These are phyloP conservation scores for Drosophila orena DNA, from an alignment of 1,140 invertebrate species.

Conservation along the genomic window DNA sequence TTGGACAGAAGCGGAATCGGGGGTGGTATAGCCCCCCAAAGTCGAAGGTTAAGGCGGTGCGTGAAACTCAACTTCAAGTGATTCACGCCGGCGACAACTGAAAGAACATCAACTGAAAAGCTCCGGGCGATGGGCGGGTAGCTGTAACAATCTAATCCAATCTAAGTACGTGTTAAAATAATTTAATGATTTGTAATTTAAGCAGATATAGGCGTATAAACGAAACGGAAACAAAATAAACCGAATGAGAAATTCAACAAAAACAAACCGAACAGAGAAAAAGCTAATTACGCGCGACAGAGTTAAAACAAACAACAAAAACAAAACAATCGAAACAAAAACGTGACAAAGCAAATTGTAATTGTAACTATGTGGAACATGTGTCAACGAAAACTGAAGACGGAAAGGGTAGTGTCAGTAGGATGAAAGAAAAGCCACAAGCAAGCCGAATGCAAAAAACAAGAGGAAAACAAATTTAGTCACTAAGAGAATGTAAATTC, in stretches of 20 bases:
- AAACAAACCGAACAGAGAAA: slow-evolving; percentile 40
- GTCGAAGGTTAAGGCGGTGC: slow-evolving; percentile 58
- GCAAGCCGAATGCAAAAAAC: slow-evolving; percentile 57
- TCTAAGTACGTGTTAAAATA: slow-evolving; percentile 82
- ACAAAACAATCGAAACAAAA: slow-evolving; percentile 51
- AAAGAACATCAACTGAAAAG: slow-evolving; percentile 47
- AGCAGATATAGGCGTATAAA: slow-evolving; percentile 71
- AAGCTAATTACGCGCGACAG: slow-evolving; percentile 29
- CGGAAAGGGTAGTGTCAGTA: slow-evolving; percentile 8
- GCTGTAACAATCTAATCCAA: slow-evolving; percentile 83
- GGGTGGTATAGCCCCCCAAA: slow-evolving; percentile 1
- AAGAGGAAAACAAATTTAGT: slow-evolving; percentile 75
- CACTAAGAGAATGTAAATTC: slow-evolving; percentile 76
- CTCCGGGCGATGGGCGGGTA: slow-evolving; percentile 77
- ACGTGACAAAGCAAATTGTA: slow-evolving; percentile 73
- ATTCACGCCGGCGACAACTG: slow-evolving; percentile 60
- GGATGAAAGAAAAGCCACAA: slow-evolving; percentile 43
- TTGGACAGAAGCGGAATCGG: not conserved
- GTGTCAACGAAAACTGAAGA: slow-evolving; percentile 53
- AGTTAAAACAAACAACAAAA: slow-evolving; percentile 11
- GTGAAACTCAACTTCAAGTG: slow-evolving; percentile 64
- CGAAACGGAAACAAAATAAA: slow-evolving; percentile 61
- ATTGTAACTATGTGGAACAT: slow-evolving; percentile 54
- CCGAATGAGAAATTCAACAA: slow-evolving; percentile 39
- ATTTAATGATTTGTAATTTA: slow-evolving; percentile 82